Base-by-base conservation (phyloP, 2,888 invertebrate genomes). In the Ariolimax columbianus region DNA sequence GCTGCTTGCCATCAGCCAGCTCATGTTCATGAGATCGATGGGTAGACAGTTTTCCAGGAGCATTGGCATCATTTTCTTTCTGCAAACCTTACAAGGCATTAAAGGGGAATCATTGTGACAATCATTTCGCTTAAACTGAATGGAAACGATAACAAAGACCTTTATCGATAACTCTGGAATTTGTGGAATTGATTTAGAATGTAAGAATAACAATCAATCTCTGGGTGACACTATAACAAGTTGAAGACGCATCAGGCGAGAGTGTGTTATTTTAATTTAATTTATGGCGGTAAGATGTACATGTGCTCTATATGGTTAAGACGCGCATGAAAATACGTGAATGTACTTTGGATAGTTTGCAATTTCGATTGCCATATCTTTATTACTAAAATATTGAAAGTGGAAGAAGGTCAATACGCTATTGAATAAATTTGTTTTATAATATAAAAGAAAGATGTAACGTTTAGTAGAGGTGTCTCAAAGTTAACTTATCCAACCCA, bases 1-100 rank as follows among this genome's bases (percentile, higher is more conserved):
- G 78, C 38, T 30, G 38, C 36, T 63, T n/a, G 78, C 63, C 59
- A 59, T 14, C 78, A 40, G 63, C 51, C 40, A n/a, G 63, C 36
- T 63, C 63, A 63, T 40, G 40, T 59, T 78, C 23, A 19, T 63
- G 23, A 78, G 78, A 78, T 78, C 63, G 78, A 78, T 78, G 40
- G n/a, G 63, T 0, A 30, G 30, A 63, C 59, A 17, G n/a, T 3
- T 1, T 36, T 17, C 77, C 36, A 19, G 26, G 40, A 33, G 63
- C n/a, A 17, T 40, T 33, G 63, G 63, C 63, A 78, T 59, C 63
- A 63, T 40, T 63, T 78, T 40, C 78, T 26, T 38, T 36, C 26
- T 47, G 38, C 59, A 38, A 77, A 77, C n/a, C 30, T 26, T 26
- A 40, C 33, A n/a, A 78, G 78, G 23, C 63, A 11, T 63, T 55